Percentiles rank a stretch among this genome's conserved stretches.
Conservation (phyloP, 2,113 vertebrate genomes). For the Carettochelys insculpta region DNA sequence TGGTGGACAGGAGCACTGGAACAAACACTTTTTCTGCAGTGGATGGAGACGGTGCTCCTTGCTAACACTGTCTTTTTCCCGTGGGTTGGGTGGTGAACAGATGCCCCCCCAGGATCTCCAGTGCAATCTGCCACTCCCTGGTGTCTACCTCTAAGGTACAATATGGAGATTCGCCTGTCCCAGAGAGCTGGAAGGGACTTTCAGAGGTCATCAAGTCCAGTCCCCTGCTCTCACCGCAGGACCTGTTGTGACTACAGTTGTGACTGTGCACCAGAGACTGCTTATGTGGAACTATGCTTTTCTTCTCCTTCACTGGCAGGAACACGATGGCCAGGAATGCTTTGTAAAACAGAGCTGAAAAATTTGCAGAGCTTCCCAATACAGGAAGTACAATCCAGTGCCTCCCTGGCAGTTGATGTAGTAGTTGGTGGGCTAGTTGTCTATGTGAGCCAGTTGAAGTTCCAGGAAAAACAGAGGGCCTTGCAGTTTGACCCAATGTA, state of each 20-base stretch:
- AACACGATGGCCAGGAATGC: rapidly evolving
- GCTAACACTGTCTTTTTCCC: neutral
- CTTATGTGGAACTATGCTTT: neutral
- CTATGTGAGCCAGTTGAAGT: neutral
- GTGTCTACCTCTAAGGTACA: too few species aligned
- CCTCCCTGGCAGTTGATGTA: rapidly evolving
- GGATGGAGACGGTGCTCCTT: neutral
- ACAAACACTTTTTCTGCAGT: neutral
- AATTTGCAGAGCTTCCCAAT: rapidly evolving
- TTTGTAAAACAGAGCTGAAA: neutral
- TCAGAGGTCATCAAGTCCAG: too few species aligned
- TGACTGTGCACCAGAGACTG: neutral
- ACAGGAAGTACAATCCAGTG: rapidly evolving
- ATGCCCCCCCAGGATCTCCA: neutral
- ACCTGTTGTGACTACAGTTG: too few species aligned
- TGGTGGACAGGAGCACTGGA: neutral
- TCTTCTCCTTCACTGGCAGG: rapidly evolving
- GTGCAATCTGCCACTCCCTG: neutral
- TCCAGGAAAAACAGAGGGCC: neutral
- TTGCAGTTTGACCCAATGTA: neutral
- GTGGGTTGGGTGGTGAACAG: rapidly evolving
- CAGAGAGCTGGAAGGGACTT: too few species aligned
- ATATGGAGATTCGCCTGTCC: too few species aligned
- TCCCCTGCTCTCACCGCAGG: too few species aligned
- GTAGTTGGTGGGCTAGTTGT: neutral